Evolutionary conservation across 2,113 vertebrate genomes (phyloP), one percentile per base, ranked within the genome.

Genomic region (Paramisgurnus dabryanus): DNA sequence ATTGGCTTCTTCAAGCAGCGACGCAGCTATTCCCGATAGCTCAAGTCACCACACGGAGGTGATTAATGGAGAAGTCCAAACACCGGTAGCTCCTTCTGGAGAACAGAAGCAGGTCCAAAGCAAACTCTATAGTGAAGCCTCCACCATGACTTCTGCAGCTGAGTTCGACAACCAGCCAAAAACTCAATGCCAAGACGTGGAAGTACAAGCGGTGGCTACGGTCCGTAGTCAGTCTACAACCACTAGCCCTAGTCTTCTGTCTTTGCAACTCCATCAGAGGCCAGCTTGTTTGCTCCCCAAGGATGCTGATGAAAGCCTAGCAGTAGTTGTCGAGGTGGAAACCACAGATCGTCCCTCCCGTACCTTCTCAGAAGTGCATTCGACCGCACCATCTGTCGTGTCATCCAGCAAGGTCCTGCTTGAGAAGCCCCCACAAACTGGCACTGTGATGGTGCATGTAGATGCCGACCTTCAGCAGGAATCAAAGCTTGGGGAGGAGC

Each of bases 161-260:
- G 90, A 89, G 6, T 61, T 72, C 5, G 86, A 87, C 3, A 45
- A 87, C 64, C 81, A 60, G 8, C 66, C 83, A 5, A 73, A 66
- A 49, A 93, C 90, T 78, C 90, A 87, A 39, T 85, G 80, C 81
- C 92, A 90, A 27, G 96, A 98, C 67, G 95, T 93, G 1, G 97
- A 94, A 84, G 96, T 99, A 49, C 98, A 99, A 85, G 96, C 97
- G 0, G 97, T 98, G 71, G 94, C 93, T 1, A 86, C 88, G 0
- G 91, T 92, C 4, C 91, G 95, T 84, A 95, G 90, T 83, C 95
- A 93, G 80, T 93, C 95, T 0, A 95, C 95, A 13, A 93, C 93
- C 77, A 99, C 98, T 9, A 99, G 98, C 76, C 98, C 97, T 4
- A 95, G 95, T 82, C 95, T 98, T 87, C 90, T 96, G 34, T 63